phyloP scores from a whole-genome alignment of 2,113 vertebrate species.

The Pseudorectes ferrugineus region DNA sequence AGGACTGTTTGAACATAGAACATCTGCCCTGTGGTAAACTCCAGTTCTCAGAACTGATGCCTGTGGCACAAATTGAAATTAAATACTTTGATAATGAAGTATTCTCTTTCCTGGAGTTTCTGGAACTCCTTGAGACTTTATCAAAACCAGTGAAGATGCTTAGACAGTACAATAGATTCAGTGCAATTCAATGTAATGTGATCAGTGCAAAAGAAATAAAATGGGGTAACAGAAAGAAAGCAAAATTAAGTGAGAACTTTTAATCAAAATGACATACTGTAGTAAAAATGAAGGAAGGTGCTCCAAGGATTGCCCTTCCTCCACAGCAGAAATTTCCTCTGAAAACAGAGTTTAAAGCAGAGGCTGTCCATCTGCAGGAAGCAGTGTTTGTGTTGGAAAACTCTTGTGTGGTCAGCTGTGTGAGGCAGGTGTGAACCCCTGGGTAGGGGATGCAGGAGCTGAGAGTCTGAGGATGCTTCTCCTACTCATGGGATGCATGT shows the following conservation, averaged over 20 bases:
- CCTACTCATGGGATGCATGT: background rate
- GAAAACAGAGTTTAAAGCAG: background rate
- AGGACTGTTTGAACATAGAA: background rate
- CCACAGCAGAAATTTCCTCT: background rate
- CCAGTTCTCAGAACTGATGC: background rate
- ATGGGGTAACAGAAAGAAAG: background rate
- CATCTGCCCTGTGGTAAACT: background rate
- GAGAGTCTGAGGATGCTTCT: accelerated
- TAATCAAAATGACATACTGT: background rate
- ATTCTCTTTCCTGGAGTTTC: background rate
- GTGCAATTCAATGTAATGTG: background rate
- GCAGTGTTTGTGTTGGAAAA: background rate
- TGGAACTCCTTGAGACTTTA: background rate
- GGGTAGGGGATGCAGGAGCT: too few species aligned
- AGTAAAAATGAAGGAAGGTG: background rate
- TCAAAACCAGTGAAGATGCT: background rate
- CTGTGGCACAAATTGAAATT: background rate
- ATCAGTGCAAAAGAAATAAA: background rate
- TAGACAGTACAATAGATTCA: background rate
- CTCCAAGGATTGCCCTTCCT: background rate
- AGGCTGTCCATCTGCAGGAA: background rate
- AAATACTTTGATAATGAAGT: background rate
- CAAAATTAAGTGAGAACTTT: background rate
- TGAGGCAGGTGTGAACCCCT: background rate
- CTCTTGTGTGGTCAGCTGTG: too few species aligned